Evolutionary conservation across 2,113 vertebrate species (phyloP).

Genomic region (Lamprologus tigripictilis): DNA sequence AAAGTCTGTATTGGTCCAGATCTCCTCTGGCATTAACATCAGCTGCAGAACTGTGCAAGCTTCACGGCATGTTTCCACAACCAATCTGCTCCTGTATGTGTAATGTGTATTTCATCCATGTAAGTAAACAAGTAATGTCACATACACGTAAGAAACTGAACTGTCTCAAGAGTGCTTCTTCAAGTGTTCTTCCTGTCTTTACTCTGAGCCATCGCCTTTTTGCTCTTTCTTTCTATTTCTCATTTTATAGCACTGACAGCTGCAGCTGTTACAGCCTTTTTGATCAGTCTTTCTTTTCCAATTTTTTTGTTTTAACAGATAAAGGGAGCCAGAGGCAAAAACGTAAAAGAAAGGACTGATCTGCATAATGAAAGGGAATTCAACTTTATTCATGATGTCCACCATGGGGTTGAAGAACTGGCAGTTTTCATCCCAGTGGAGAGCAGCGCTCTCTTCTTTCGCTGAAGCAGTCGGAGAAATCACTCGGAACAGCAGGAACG

Average conservation of each 20-base stretch:
- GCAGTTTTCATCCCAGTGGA: neutral
- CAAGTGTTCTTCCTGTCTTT: neutral
- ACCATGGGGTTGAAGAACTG: neutral
- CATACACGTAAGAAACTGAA: neutral
- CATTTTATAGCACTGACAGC: neutral
- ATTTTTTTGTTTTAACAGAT: neutral
- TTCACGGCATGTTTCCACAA: neutral
- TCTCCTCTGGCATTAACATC: neutral
- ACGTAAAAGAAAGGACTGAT: neutral
- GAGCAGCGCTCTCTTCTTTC: neutral
- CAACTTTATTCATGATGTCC: neutral
- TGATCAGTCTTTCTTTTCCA: neutral
- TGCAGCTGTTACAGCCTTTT: neutral
- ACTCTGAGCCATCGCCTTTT: neutral
- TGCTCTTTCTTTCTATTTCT: neutral
- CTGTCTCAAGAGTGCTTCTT: neutral
- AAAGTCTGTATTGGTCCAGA: neutral
- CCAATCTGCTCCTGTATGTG: neutral
- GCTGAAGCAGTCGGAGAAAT: neutral
- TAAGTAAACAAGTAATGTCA: neutral
- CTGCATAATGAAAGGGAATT: neutral
- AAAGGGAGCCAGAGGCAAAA: neutral
- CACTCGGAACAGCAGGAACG: neutral
- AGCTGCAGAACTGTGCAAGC: neutral
- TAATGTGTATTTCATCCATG: neutral